Evolutionary conservation across 2,888 invertebrate genomes (phyloP), one percentile per base, ranked within the genome.

Genomic region (Caenorhabditis drosophilae): DNA sequence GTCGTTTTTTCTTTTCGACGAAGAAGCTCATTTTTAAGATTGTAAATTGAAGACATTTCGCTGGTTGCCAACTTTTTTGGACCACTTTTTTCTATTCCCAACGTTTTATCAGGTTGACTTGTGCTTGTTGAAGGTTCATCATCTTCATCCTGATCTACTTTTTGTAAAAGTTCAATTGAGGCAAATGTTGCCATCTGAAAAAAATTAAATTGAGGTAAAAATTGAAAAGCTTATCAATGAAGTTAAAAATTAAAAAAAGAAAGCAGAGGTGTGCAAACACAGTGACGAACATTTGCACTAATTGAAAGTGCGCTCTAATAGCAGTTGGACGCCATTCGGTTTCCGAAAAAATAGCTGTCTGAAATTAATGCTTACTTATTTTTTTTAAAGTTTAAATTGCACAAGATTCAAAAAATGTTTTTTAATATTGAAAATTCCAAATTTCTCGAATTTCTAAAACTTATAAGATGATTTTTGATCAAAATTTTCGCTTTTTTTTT

Each of bases 141-240:
- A 2, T 59, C 54, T 2, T 34, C 41, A 11, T 51, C 59, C 18
- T 49, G 55, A 9, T 61, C 54, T 1, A 26, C 53, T 34, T 52
- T 55, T 56, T 61, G 46, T 2, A 56, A 16, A 15, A 58, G 49
- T 15, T 50, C 61, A 4, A 55, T 52, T 12, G 71, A 71, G 1
- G 68, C 71, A 20, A 71, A 71, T 18, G 60, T 67, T 6, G 71
- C 71, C 71, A 71, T 71, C 25, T 7, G 41, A 18, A 15, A 22
- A 31, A 31, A 12, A n/a, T n/a, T n/a, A n/a, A n/a, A n/a, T n/a
- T n/a, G n/a, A n/a, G n/a, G n/a, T n/a, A n/a, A n/a, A n/a, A n/a
- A n/a, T 23, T 4, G 23, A n/a, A 20, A 35, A 35, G 3, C 11
- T 35, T 22, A 48, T 18, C 34, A 35, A 48, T 16, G 22, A 4